These are phyloP conservation scores for Cacatua alba DNA, from an alignment of 2,113 vertebrate species.

Conservation along the genomic window DNA sequence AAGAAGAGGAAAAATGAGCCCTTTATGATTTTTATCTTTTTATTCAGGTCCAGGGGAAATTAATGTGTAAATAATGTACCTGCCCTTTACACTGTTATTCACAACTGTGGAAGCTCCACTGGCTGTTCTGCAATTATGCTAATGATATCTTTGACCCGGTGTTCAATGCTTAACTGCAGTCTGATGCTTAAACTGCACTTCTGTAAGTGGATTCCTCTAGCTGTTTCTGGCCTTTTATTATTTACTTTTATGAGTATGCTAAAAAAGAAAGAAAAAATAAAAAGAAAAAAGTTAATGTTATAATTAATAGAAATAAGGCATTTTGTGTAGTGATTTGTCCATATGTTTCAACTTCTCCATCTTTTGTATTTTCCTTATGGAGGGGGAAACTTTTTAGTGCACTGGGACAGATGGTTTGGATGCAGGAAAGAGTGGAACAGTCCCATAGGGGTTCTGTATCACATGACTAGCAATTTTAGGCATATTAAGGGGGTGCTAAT, in stretches of 20 bases:
- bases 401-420: neutral
- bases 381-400: neutral
- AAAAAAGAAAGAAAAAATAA: neutral
- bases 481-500: neutral
- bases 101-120: neutral
- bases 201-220: neutral
- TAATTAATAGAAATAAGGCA: neutral
- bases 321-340: neutral
- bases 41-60: neutral
- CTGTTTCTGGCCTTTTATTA: neutral
- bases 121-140: conserved; percentile 6
- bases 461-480: neutral
- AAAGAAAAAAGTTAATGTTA: neutral
- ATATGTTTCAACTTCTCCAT: neutral
- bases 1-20: conserved; percentile 2
- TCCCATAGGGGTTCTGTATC: neutral
- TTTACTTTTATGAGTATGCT: neutral
- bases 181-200: neutral
- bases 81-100: conserved; percentile 2
- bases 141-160: neutral
- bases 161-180: neutral
- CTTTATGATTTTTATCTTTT: neutral
- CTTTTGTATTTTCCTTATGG: neutral
- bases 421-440: fast-evolving
- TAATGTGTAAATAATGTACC: conserved; percentile 22